Evolutionary conservation across 2,888 invertebrate species (phyloP), one percentile per base, ranked within the genome.

Genomic region (Xanthia togata): DNA sequence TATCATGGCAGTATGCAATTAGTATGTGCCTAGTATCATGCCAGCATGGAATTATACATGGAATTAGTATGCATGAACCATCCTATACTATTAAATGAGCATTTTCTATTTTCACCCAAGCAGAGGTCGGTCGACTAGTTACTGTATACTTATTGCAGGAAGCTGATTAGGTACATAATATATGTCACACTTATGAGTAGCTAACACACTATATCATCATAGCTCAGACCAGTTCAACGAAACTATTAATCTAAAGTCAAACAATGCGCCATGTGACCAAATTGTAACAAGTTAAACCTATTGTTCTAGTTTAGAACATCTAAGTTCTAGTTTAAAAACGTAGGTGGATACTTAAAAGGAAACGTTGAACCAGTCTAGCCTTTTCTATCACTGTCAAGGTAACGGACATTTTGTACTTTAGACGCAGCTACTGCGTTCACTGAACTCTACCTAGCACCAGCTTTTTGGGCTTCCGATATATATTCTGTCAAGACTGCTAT

Each of bases 251-350:
- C 23, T 71, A 26, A 11, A 71, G 38, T 59, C 47, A 31, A 70
- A 76, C 76, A 76, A 68, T 80, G 62, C 53, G 68, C 4, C 53
- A 53, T 71, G 38, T 82, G 53, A 63, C 71, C 83, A 82, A 78
- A 59, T 67, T 65, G n/a, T 47, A 59, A 20, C 57, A 20, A 63
- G 60, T 53, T 23, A 5, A 23, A 50, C 31, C 59, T 55, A 67
- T 75, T 79, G 72, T 72, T 67, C 23, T 59, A 62, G 11, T 4
- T 68, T 53, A n/a, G 5, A 53, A n/a, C 11, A 53, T 20, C 20
- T 14, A 38, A 23, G 11, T 31, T 59, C 31, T n/a, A 5, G 35
- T 23, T 44, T 5, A 38, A 70, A 69, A 81, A 57, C 14, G 41
- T 75, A 68, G 68, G 50, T 47, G 38, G 26, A n/a, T 31, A 31